A percentile compares a stretch with the other conserved stretches of the same genome.
Evolutionary conservation across 2,797 vertebrate genomes (phyloP).

Genomic region (Stomatorhinus walkeri): DNA sequence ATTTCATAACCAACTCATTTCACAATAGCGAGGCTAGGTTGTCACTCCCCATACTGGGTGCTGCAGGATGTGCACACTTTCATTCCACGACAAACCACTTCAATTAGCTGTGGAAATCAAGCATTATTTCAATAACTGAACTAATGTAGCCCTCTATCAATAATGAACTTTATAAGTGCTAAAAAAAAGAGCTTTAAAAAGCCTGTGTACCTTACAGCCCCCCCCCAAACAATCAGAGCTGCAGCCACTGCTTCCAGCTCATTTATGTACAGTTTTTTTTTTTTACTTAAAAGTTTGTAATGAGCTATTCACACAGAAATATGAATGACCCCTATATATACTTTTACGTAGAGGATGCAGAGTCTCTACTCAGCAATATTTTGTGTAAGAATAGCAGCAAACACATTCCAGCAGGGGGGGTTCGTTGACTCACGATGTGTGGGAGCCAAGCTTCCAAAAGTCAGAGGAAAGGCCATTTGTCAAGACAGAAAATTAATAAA

Average conservation of each 20-base stretch:
- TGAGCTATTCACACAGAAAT: background rate
- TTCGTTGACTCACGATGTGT: background rate
- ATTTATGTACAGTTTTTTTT: background rate
- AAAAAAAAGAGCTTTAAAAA: background rate
- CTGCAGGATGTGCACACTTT: slow-evolving; percentile 2
- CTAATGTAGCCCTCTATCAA: background rate
- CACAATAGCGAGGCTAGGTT: background rate
- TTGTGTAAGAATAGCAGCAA: slow-evolving; percentile 16
- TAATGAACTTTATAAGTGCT: background rate
- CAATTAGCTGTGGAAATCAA: too few relatives aligned
- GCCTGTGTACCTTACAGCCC: background rate
- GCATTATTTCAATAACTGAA: background rate
- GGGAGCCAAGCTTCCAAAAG: background rate
- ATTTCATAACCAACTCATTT: slow-evolving; percentile 13
- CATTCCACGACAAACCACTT: slow-evolving; percentile 14
- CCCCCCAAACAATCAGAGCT: background rate
- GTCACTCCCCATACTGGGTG: background rate
- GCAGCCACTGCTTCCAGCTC: background rate
- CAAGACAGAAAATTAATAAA: background rate
- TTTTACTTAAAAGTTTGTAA: slow-evolving; percentile 3
- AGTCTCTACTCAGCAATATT: slow-evolving; percentile 11
- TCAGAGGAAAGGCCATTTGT: slow-evolving; percentile 4
- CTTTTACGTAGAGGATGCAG: background rate
- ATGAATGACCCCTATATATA: background rate
- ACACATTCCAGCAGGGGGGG: background rate